Evolutionary conservation across 2,797 vertebrate genomes (phyloP), one percentile per base, ranked within the genome.

Genomic region (Semotilus atromaculatus): DNA sequence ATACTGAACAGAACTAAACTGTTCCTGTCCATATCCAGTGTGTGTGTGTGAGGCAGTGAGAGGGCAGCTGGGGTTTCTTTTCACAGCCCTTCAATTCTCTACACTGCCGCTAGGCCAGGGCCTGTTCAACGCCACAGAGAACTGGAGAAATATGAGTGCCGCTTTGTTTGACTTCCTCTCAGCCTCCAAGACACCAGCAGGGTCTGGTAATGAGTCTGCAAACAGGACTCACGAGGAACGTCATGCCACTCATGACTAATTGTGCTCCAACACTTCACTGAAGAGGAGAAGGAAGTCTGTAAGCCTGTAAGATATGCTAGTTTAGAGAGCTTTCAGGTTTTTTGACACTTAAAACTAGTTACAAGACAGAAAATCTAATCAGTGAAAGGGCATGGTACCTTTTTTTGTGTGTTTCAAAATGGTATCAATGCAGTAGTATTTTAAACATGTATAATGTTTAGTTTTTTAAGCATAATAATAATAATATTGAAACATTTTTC

Each of bases 101-200:
- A 93, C 89, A 43, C 90, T 93, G 89, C 86, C 87, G 91, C 90
- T 90, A 82, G 91, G 89, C 93, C 90, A 91, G 90, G 89, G 92
- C 89, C 89, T 91, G 90, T 92, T 91, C 92, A 93, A 91, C 92
- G 86, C 91, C 82, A 78, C 88, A 84, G 92, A 93, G 90, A 88
- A 91, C 90, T 91, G 91, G 91, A 86, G 91, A 76, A 86, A 87
- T 89, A 92, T 92, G 93, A 95, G 94, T 93, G 93, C 86, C 29
- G 91, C 93, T 93, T 95, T 95, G 93, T 95, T 95, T 95, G 93
- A 95, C 93, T 94, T 94, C 93, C 94, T 94, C 94, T 95, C 92
- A 93, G 92, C 92, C 93, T 91, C 90, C 85, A 62, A 94, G 93
- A 91, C 94, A 94, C 92, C 93, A 94, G 94, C 94, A 88, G 94